Base-by-base conservation (phyloP, 2,797 vertebrate species). In the Falco cherrug region DNA sequence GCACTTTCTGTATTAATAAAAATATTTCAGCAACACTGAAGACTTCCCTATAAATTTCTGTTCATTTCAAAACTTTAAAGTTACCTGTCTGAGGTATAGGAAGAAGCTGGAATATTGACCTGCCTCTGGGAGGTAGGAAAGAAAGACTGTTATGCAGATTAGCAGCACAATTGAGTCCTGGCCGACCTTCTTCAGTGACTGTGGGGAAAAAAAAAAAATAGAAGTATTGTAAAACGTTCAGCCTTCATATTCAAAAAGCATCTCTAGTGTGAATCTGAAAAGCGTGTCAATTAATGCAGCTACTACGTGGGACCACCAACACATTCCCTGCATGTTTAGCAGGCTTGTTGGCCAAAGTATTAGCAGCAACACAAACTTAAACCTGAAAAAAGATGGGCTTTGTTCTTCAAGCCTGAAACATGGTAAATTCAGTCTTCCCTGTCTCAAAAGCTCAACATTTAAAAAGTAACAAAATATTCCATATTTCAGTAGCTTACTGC, bases 31-130 rank as follows among this genome's bases (percentile, higher is more conserved):
- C 69, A 51, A 68, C 28, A 69, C 8, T 20, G 43, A 54, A 51
- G 69, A 21, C 47, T 35, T 53, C 5, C n/a, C 17, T 20, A 10
- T 37, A 35, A 16, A 65, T 57, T 57, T 51, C 5, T 56, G 9
- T 75, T 87, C 45, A 1, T 41, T 63, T 8, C n/a, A n/a, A 75
- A 83, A 57, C 0, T 2, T 61, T 29, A 2, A 2, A 5, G 3
- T 98, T 97, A 99, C 99, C 98, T 99, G 99, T 97, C 98, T 98
- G 97, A 99, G 98, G 97, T 99, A 99, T 64, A 99, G 97, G 96
- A 99, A 99, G 97, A 99, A 99, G 98, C 99, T 99, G 96, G 99
- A 99, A 94, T 99, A 99, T 92, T 99, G 99, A 78, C 99, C 99
- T 37, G 99, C 99, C 97, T 99, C 99, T 0, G 99, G 99, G 75